These are phyloP conservation scores for Geococcyx californianus DNA, from an alignment of 2,113 vertebrate species.

Conservation along the genomic window DNA sequence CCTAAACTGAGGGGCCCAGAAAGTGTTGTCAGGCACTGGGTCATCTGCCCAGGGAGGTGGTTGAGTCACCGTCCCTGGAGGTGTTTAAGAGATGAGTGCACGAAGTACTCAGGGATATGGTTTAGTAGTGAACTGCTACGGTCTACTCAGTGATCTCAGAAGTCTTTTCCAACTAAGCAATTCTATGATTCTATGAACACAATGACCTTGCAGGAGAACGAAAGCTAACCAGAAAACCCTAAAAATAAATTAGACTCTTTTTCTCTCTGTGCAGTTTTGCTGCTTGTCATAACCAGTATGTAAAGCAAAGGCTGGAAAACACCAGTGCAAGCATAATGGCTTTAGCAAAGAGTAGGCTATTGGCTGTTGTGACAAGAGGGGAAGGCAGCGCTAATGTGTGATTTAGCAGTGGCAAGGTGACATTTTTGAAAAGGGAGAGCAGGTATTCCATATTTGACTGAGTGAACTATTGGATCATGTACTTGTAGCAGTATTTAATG, in stretches of 20 bases:
- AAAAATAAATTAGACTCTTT: rapidly evolving
- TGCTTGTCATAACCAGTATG: not conserved
- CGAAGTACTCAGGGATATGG: too few relatives aligned
- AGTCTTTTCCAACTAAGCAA: too few relatives aligned
- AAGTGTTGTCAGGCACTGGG: too few relatives aligned
- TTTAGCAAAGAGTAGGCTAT: rapidly evolving
- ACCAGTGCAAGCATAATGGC: not conserved
- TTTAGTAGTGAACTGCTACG: too few relatives aligned
- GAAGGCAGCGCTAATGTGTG: not conserved
- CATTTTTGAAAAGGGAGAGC: not conserved
- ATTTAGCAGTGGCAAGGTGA: not conserved
- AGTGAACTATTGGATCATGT: not conserved
- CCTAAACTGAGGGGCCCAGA: too few relatives aligned
- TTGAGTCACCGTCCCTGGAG: too few relatives aligned
- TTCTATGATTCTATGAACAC: not conserved
- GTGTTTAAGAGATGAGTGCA: too few relatives aligned
- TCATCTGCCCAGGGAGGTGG: too few relatives aligned
- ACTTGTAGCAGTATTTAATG: not conserved
- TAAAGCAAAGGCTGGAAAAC: not conserved
- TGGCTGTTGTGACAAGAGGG: not conserved
- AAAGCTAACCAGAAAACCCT: not conserved
- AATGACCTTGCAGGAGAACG: not conserved
- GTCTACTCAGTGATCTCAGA: too few relatives aligned
- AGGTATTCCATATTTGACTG: not conserved
- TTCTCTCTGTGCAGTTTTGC: not conserved